phyloP scores from a whole-genome alignment of 2,888 invertebrate species.

The Ariolimax columbianus region DNA sequence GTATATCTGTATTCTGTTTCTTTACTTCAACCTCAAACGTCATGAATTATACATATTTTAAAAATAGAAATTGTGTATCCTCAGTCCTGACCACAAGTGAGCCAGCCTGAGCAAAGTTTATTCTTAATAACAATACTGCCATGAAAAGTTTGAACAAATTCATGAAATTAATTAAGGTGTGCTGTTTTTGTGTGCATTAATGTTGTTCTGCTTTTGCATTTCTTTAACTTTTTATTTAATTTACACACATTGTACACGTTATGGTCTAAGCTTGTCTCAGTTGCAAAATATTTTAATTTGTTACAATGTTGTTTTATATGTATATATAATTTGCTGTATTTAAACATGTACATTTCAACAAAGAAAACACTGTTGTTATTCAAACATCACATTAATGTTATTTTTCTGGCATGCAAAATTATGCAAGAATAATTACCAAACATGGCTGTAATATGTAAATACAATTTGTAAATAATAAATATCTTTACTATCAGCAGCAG shows the following conservation, averaged over 20 bases:
- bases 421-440: neutral
- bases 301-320: neutral
- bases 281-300: neutral
- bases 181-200: neutral
- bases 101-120: conserved; percentile 1
- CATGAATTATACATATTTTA: neutral
- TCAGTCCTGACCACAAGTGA: neutral
- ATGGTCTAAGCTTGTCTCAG: neutral
- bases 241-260: neutral
- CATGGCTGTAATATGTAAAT: neutral
- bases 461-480: neutral
- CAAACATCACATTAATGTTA: neutral
- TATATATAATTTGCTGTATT: neutral
- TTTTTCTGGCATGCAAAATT: neutral
- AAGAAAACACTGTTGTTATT: neutral
- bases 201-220: neutral
- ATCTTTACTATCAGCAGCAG: neutral
- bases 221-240: neutral
- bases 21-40: neutral
- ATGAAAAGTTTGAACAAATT: neutral
- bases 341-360: neutral
- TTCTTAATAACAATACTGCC: neutral
- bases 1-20: neutral
- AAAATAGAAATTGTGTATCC: neutral
- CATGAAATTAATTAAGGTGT: neutral